These are phyloP conservation scores for Rapana venosa DNA, from an alignment of 2,888 invertebrate genomes.

Conservation along the genomic window DNA sequence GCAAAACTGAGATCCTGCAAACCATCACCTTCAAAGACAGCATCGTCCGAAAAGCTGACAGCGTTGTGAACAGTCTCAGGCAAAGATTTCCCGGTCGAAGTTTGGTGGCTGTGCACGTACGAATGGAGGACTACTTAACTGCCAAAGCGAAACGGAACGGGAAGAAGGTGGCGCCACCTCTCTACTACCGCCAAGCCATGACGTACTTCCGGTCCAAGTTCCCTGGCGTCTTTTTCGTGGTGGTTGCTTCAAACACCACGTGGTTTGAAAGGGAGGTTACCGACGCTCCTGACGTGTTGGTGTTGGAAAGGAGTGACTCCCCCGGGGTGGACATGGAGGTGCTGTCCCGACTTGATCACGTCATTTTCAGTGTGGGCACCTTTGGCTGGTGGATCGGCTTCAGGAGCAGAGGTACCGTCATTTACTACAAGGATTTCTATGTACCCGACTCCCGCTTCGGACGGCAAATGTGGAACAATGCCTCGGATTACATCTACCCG, in stretches of 20 bases:
- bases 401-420: slow-evolving; percentile 10
- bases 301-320: not conserved
- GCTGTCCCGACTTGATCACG: slow-evolving; percentile 30
- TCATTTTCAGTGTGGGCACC: slow-evolving; percentile 32
- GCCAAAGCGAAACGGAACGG: not conserved
- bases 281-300: not conserved
- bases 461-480: too few species aligned
- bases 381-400: slow-evolving; percentile 39
- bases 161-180: slow-evolving; percentile 14
- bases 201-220: slow-evolving; percentile 26
- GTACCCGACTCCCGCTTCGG: too few species aligned
- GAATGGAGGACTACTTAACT: slow-evolving; percentile 22
- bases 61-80: not conserved
- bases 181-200: slow-evolving; percentile 23
- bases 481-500: too few species aligned
- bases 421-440: slow-evolving; percentile 28
- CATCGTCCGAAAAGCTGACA: not conserved
- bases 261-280: not conserved
- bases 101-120: slow-evolving; percentile 25
- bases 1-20: not conserved
- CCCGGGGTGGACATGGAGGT: slow-evolving; percentile 30
- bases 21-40: not conserved
- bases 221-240: slow-evolving; percentile 16
- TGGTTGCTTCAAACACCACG: not conserved
- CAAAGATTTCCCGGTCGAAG: not conserved